Base-by-base conservation (phyloP, 2,888 invertebrate species). In the Mesochorus sp. region DNA sequence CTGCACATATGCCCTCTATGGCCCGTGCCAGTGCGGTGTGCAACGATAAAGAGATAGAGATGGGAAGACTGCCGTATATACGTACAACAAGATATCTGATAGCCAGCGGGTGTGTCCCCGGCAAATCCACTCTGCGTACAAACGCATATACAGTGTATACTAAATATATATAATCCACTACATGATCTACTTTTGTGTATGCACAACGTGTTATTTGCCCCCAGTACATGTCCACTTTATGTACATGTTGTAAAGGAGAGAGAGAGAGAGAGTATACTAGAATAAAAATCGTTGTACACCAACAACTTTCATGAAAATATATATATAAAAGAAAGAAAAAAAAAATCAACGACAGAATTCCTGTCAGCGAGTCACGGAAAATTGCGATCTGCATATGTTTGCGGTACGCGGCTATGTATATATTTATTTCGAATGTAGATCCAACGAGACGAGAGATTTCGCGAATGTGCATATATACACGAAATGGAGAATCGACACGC, bases 1-100 rank as follows among this genome's bases (percentile, higher is more conserved):
- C 85, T 89, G 88, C 88, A 89, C 88, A 89, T 88, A 89, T 88
- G 88, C 89, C 88, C 90, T 90, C 86, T 87, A 90, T 87, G 89
- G 88, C 88, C 88, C 86, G 61, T 68, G 62, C 80, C 42, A 71
- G 72, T 72, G 66, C n/a, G n/a, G 49, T 51, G 71, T 80, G 55
- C 76, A 76, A 68, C 64, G 70, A 73, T 79, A 57, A 19, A 26
- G 42, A 26, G 42, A 31, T 26, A 4, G 14, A 24, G 10, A 24
- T 8, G n/a, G 66, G 49, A 86, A 86, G 84, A 86, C 88, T 88
- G 70, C 28, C 59, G n/a, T n/a, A n/a, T n/a, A 71, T 75, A 88
- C 85, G 83, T 87, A 87, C 84, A 87, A 88, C 88, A 85, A 87
- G 88, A 87, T 88, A 87, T 85, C 84, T 83, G 85, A 88, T 87